Conservation (phyloP, 2,888 invertebrate genomes). For the Luffia ferchaultella region DNA sequence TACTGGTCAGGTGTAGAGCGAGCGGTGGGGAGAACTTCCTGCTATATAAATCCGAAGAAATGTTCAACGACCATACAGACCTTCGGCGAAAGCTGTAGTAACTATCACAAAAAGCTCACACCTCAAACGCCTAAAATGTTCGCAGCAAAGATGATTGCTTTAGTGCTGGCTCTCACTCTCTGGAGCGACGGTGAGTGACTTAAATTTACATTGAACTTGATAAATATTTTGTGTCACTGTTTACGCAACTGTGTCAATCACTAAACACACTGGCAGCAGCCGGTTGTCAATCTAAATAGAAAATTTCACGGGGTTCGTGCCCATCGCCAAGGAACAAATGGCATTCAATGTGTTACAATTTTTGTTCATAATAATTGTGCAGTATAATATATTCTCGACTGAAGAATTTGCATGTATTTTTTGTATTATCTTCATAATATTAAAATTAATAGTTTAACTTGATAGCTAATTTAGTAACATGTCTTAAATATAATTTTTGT, state of each 20-base stretch:
- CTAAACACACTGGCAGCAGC: not conserved
- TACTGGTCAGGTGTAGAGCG: constrained; percentile 8
- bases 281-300: not conserved
- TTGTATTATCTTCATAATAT: not conserved
- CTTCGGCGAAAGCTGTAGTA: constrained; percentile 32
- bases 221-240: not conserved
- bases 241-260: not conserved
- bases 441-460: not conserved
- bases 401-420: not conserved
- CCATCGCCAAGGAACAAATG: not conserved
- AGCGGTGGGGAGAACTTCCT: constrained; percentile 33
- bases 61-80: constrained; percentile 42
- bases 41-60: constrained; percentile 50
- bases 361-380: not conserved
- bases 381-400: not conserved
- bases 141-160: constrained; percentile 16
- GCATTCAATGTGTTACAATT: not conserved
- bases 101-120: constrained; percentile 6
- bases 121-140: constrained; percentile 31
- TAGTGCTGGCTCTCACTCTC: constrained; percentile 30
- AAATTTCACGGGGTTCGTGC: too few relatives aligned
- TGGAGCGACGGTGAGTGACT: constrained; percentile 25
- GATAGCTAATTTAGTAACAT: not conserved
- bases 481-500: not conserved
- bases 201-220: not conserved